Percentiles rank a stretch among this genome's conserved stretches.
Evolutionary conservation across 1,140 invertebrate species (phyloP).

Genomic region (Ips typographus): DNA sequence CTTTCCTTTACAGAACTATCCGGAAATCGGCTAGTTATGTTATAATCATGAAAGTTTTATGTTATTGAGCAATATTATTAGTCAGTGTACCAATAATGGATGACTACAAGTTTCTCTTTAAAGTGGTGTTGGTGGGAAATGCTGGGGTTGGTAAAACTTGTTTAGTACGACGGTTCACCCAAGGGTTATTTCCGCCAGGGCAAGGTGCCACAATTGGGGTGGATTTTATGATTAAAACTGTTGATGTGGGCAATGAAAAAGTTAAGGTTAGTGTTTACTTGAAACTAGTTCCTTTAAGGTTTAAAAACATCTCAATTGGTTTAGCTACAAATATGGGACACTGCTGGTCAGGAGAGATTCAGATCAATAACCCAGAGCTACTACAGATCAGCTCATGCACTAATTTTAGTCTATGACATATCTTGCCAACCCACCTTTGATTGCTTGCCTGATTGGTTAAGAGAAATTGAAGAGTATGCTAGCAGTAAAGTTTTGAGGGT

Average conservation of each 20-base stretch:
- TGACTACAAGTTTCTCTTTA: slow-evolving; percentile 97
- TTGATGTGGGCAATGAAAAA: slow-evolving; percentile 97
- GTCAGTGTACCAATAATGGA: slow-evolving; percentile 67
- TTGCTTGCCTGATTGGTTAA: slow-evolving; percentile 90
- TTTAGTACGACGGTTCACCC: slow-evolving; percentile 86
- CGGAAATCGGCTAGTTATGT: no score
- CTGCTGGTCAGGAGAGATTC: slow-evolving; percentile 95
- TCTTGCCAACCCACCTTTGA: slow-evolving; percentile 97
- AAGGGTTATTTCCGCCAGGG: slow-evolving; percentile 92
- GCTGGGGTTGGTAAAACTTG: slow-evolving; percentile 95
- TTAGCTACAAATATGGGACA: slow-evolving; percentile 98
- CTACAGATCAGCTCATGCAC: slow-evolving; percentile 94
- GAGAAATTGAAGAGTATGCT: slow-evolving; percentile 96
- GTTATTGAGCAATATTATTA: no score
- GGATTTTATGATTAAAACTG: slow-evolving; percentile 99
- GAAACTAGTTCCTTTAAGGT: slow-evolving; percentile 29
- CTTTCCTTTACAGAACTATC: no score
- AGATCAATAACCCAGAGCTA: slow-evolving; percentile 98
- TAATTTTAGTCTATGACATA: slow-evolving; percentile 97
- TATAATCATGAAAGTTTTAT: no score
- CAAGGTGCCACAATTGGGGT: slow-evolving; percentile 99
- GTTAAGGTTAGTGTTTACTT: slow-evolving; percentile 73
- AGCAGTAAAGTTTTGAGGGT: slow-evolving; percentile 91
- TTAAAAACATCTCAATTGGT: no score
- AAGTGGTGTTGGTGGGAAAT: slow-evolving; percentile 95